Evolutionary conservation across 2,113 vertebrate species (phyloP).

Genomic region (Maccullochella peelii): DNA sequence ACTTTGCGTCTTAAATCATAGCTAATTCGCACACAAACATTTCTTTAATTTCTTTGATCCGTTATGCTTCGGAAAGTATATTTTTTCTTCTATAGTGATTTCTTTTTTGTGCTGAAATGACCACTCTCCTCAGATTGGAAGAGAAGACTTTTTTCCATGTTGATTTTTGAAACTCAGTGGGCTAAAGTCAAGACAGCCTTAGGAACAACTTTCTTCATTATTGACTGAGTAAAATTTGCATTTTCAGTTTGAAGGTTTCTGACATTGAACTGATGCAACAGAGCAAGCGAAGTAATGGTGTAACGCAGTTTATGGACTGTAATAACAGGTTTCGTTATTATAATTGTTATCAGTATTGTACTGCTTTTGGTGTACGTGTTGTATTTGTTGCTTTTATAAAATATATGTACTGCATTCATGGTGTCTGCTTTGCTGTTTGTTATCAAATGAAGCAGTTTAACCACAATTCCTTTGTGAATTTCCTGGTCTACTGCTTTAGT

Average conservation of each 20-base stretch:
- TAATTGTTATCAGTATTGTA: no score
- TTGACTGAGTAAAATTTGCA: constrained; percentile 13
- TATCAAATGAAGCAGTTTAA: constrained; percentile 22
- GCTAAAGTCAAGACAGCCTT: constrained; percentile 7
- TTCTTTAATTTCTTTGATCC: constrained; percentile 28
- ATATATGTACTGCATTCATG: background rate
- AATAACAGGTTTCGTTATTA: background rate
- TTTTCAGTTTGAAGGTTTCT: constrained; percentile 28
- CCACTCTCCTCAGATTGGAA: constrained; percentile 15
- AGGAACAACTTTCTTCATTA: constrained; percentile 6
- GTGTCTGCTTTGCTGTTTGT: constrained; percentile 5
- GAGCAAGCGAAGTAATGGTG: background rate
- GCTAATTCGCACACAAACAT: background rate
- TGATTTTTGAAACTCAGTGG: constrained; percentile 31
- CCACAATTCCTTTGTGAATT: constrained; percentile 1
- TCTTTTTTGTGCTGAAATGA: background rate
- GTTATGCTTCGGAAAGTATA: background rate
- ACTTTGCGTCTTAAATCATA: background rate
- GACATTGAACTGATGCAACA: constrained; percentile 20
- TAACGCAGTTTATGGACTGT: background rate
- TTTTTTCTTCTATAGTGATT: background rate
- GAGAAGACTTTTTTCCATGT: constrained; percentile 16
- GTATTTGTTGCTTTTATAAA: constrained; percentile 4
- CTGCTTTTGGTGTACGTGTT: background rate
- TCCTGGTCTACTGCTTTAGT: background rate